phyloP scores from a whole-genome alignment of 2,113 vertebrate species.

The Asarcornis scutulata region DNA sequence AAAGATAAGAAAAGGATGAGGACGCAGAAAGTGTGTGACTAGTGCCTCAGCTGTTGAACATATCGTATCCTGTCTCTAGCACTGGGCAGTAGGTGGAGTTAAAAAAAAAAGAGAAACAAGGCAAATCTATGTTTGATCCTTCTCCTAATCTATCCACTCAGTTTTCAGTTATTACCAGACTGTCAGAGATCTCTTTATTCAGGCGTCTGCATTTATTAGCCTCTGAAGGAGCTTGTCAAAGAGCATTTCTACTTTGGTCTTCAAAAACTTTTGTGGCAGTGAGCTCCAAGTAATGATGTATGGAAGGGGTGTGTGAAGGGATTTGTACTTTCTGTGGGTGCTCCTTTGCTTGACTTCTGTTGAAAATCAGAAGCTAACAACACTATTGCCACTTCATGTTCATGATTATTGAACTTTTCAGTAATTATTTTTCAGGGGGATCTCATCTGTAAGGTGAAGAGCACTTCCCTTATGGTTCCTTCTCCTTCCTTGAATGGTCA shows the following conservation, averaged over 20 bases:
- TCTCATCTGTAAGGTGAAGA: background rate
- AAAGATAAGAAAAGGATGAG: background rate
- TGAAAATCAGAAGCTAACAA: background rate
- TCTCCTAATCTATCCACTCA: background rate
- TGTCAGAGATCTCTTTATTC: background rate
- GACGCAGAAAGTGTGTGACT: background rate
- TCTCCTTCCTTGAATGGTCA: background rate
- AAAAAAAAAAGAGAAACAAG: background rate
- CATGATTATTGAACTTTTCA: background rate
- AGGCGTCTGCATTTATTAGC: background rate
- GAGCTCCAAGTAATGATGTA: fast-evolving
- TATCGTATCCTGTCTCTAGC: background rate
- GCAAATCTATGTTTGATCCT: background rate
- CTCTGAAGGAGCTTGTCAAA: background rate
- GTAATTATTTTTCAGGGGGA: too few species aligned
- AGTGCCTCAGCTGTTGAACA: background rate
- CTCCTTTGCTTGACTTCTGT: background rate
- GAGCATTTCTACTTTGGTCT: background rate
- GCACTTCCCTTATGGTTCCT: background rate
- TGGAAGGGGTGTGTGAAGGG: background rate
- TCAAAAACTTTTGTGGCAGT: background rate
- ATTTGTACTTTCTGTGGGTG: background rate
- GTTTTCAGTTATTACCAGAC: background rate
- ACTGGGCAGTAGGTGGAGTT: background rate
- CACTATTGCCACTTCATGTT: background rate